A percentile compares a stretch with the other conserved stretches of the same genome.
Conservation (phyloP, 2,113 vertebrate species). For the Sorex fumeus region DNA sequence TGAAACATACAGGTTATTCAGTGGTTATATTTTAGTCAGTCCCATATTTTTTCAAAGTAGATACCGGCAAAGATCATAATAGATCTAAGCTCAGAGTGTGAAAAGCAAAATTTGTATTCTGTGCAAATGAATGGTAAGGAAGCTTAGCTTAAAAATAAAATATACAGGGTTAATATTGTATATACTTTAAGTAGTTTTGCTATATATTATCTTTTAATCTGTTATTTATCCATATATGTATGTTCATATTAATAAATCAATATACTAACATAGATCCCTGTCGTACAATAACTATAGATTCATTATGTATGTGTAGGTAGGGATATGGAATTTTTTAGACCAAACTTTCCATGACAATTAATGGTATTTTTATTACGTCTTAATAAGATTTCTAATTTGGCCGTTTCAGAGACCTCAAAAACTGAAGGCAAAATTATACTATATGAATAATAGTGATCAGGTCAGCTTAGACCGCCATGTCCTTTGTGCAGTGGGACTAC, state of each 20-base stretch:
- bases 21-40: conserved; percentile 24
- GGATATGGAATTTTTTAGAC: neutral
- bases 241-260: neutral
- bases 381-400: conserved; percentile 53
- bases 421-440: neutral
- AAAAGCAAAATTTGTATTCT: neutral
- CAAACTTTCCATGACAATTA: conserved; percentile 39
- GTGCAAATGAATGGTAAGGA: neutral
- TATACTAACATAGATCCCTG: no score
- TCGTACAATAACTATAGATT: neutral
- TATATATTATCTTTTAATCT: neutral
- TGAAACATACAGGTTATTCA: neutral
- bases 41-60: neutral
- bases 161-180: neutral
- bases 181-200: no score
- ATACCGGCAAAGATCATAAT: neutral
- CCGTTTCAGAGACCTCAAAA: neutral
- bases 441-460: neutral
- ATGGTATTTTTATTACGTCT: conserved; percentile 50
- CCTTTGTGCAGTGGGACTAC: conserved; percentile 9
- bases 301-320: neutral
- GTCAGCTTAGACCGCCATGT: neutral
- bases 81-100: neutral
- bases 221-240: neutral
- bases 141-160: neutral